These are phyloP conservation scores for Spodoptera frugiperda DNA, from an alignment of 1,140 invertebrate species.

Conservation along the genomic window DNA sequence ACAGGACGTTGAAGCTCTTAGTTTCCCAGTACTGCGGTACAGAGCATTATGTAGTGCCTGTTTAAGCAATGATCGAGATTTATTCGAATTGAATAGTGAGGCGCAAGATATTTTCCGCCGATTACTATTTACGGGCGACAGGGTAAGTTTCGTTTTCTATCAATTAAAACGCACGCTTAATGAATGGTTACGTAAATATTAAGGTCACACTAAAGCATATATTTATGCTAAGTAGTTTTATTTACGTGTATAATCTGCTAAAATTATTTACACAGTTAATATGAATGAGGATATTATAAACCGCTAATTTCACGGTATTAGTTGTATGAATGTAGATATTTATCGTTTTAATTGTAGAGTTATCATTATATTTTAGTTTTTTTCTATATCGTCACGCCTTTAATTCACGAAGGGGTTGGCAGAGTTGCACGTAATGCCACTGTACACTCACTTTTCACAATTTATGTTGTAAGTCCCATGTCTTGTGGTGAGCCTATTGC, in stretches of 20 bases:
- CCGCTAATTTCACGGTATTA: neutral
- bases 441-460: too few species aligned
- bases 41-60: slow-evolving; percentile 73
- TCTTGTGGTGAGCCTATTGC: too few species aligned
- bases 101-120: slow-evolving; percentile 67
- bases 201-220: slow-evolving; percentile 25
- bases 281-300: neutral
- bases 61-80: slow-evolving; percentile 74
- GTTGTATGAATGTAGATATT: too few species aligned
- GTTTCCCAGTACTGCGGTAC: too few species aligned
- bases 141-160: slow-evolving; percentile 67
- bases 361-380: too few species aligned
- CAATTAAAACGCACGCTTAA: slow-evolving; percentile 1
- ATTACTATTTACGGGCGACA: slow-evolving; percentile 66
- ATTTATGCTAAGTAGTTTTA: neutral
- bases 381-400: too few species aligned
- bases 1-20: slow-evolving; percentile 74
- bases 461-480: too few species aligned
- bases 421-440: too few species aligned
- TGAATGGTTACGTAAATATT: slow-evolving; percentile 47
- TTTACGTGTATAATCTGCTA: too few species aligned
- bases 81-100: slow-evolving; percentile 67
- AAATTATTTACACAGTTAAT: too few species aligned
- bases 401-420: too few species aligned
- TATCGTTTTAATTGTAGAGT: too few species aligned